Percentiles rank a stretch among this genome's conserved stretches.
Conservation (phyloP, 2,888 invertebrate species). For the Amphimallon solstitiale region DNA sequence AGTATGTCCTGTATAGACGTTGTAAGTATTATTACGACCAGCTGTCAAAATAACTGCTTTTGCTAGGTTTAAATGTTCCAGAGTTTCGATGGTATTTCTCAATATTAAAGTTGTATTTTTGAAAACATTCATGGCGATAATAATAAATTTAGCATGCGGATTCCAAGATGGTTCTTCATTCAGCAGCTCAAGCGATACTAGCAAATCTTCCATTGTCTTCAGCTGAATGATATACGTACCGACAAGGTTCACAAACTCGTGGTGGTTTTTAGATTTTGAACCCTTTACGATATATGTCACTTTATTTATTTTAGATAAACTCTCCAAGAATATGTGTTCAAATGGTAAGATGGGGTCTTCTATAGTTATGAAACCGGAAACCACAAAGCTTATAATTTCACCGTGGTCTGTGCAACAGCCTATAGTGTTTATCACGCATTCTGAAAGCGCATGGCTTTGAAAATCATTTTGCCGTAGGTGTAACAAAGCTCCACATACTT, state of each 20-base stretch:
- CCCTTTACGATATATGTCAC: conserved; percentile 45
- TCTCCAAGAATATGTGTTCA: conserved; percentile 43
- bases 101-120: conserved; percentile 41
- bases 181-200: conserved; percentile 38
- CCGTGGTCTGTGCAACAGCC: conserved; percentile 33
- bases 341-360: conserved; percentile 36
- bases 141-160: conserved; percentile 47
- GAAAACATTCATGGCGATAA: conserved; percentile 48
- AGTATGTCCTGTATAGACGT: conserved; percentile 53
- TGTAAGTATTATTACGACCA: conserved; percentile 43
- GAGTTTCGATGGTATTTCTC: conserved; percentile 43
- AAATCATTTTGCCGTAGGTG: conserved; percentile 40
- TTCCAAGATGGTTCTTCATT: conserved; percentile 44
- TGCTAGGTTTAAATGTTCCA: conserved; percentile 47
- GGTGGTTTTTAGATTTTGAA: not conserved
- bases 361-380: conserved; percentile 27
- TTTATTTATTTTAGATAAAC: conserved; percentile 41
- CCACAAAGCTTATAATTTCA: conserved; percentile 37
- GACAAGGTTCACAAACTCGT: conserved; percentile 32
- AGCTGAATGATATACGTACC: conserved; percentile 46
- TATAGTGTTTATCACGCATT: conserved; percentile 40
- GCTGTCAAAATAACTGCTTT: conserved; percentile 51
- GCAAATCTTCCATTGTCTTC: conserved; percentile 39
- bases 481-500: conserved; percentile 7
- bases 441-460: conserved; percentile 40